These are phyloP conservation scores for Melanotus villosus DNA, from an alignment of 2,888 invertebrate species.

Conservation along the genomic window DNA sequence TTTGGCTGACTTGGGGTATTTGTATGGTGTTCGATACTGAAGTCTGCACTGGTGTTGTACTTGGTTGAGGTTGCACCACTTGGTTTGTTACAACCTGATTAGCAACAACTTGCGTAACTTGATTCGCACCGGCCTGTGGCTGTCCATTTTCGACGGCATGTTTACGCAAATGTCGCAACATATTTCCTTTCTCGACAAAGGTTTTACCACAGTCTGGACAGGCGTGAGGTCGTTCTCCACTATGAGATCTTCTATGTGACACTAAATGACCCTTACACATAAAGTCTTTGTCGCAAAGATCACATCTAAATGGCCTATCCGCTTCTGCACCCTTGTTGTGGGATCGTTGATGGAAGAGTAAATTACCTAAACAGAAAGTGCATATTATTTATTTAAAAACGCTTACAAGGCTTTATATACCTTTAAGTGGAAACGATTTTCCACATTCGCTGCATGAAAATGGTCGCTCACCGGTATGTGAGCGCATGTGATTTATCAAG, in stretches of 20 bases:
- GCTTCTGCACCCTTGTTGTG: constrained; percentile 78
- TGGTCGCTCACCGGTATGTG: constrained; percentile 85
- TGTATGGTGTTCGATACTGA: constrained; percentile 63
- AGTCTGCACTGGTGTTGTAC: constrained; percentile 46
- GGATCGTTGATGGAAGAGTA: constrained; percentile 89
- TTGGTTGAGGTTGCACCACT: constrained; percentile 39
- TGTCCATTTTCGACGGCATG: constrained; percentile 72
- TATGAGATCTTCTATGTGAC: constrained; percentile 86
- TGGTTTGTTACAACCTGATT: constrained; percentile 58
- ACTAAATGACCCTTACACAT: constrained; percentile 90
- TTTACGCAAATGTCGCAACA: constrained; percentile 81
- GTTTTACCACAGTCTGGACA: constrained; percentile 83
- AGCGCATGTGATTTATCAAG: constrained; percentile 83
- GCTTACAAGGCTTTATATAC: constrained; percentile 57
- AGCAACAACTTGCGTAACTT: constrained; percentile 55
- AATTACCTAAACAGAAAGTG: constrained; percentile 75
- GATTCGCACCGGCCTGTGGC: constrained; percentile 58
- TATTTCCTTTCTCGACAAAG: constrained; percentile 86
- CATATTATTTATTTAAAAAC: background rate
- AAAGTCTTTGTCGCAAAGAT: constrained; percentile 88
- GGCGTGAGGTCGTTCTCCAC: constrained; percentile 75
- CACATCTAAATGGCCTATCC: constrained; percentile 78
- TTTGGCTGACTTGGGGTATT: constrained; percentile 62
- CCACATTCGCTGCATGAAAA: constrained; percentile 89
- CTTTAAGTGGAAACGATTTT: constrained; percentile 88